A percentile compares a stretch with the other conserved stretches of the same genome.
These are phyloP conservation scores for Amiota mariae DNA, from an alignment of 2,888 invertebrate species.

Conservation along the genomic window DNA sequence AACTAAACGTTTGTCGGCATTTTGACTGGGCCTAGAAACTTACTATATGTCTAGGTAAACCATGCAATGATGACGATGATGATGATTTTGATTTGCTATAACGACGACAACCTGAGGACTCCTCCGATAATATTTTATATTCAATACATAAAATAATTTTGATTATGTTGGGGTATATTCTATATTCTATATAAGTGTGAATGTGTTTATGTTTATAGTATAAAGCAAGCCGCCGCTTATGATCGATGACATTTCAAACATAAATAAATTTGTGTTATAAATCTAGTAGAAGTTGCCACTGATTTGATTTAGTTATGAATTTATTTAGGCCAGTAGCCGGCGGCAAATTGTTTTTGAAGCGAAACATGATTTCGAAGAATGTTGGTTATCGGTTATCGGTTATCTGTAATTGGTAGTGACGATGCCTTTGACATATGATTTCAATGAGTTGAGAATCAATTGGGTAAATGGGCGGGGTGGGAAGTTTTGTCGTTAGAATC, in stretches of 20 bases:
- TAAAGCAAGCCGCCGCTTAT: slow-evolving; percentile 59
- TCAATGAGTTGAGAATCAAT: background rate
- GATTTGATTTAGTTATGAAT: background rate
- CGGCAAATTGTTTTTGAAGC: slow-evolving; percentile 9
- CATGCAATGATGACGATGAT: slow-evolving; percentile 40
- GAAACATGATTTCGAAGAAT: background rate
- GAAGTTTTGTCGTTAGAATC: background rate
- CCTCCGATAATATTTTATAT: slow-evolving; percentile 40
- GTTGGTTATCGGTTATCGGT: slow-evolving; percentile 50
- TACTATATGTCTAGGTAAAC: background rate
- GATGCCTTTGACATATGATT: slow-evolving; percentile 13
- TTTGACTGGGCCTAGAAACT: slow-evolving; percentile 43
- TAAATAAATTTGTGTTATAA: slow-evolving; percentile 62
- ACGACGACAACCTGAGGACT: slow-evolving; percentile 55
- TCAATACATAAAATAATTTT: slow-evolving; percentile 46
- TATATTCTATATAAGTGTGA: background rate
- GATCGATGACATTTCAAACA: slow-evolving; percentile 63
- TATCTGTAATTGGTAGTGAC: slow-evolving; percentile 61
- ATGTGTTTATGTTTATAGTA: slow-evolving; percentile 37
- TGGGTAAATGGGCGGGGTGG: background rate
- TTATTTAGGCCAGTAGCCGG: background rate
- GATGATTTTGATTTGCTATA: slow-evolving; percentile 62
- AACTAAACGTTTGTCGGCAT: slow-evolving; percentile 66
- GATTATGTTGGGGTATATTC: slow-evolving; percentile 43
- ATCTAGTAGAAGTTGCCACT: slow-evolving; percentile 56